Evolutionary conservation across 2,797 vertebrate species (phyloP).

Genomic region (Odontamblyopus lacepedii): DNA sequence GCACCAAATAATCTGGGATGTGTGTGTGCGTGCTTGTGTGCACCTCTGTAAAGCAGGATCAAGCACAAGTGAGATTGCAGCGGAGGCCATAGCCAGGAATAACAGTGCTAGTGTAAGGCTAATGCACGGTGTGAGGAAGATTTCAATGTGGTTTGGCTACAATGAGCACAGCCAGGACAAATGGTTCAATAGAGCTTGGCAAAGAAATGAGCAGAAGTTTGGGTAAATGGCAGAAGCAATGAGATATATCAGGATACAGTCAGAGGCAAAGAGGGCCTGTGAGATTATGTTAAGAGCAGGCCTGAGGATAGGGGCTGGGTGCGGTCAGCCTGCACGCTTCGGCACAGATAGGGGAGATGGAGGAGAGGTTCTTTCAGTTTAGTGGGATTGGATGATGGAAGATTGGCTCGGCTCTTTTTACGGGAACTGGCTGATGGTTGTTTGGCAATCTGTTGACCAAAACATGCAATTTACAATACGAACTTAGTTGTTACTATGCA

Average conservation of each 20-base stretch:
- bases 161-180: slow-evolving; percentile 65
- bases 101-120: slow-evolving; percentile 56
- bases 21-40: slow-evolving; percentile 41
- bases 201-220: slow-evolving; percentile 64
- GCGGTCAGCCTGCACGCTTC: slow-evolving; percentile 27
- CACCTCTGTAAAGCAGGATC: slow-evolving; percentile 56
- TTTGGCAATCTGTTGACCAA: slow-evolving; percentile 21
- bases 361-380: slow-evolving; percentile 31
- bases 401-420: slow-evolving; percentile 13
- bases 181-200: slow-evolving; percentile 67
- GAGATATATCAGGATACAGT: slow-evolving; percentile 50
- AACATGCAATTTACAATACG: slow-evolving; percentile 13
- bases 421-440: slow-evolving; percentile 20
- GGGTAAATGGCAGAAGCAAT: slow-evolving; percentile 52
- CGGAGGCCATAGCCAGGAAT: slow-evolving; percentile 55
- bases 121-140: slow-evolving; percentile 56
- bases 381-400: slow-evolving; percentile 17
- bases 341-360: slow-evolving; percentile 46
- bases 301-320: slow-evolving; percentile 59
- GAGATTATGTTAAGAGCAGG: slow-evolving; percentile 49
- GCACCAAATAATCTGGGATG: slow-evolving; percentile 67
- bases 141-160: slow-evolving; percentile 67
- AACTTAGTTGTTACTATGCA: background rate
- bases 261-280: slow-evolving; percentile 43
- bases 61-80: slow-evolving; percentile 47